These are phyloP conservation scores for Pammene fasciana DNA, from an alignment of 2,888 invertebrate species.

Conservation along the genomic window DNA sequence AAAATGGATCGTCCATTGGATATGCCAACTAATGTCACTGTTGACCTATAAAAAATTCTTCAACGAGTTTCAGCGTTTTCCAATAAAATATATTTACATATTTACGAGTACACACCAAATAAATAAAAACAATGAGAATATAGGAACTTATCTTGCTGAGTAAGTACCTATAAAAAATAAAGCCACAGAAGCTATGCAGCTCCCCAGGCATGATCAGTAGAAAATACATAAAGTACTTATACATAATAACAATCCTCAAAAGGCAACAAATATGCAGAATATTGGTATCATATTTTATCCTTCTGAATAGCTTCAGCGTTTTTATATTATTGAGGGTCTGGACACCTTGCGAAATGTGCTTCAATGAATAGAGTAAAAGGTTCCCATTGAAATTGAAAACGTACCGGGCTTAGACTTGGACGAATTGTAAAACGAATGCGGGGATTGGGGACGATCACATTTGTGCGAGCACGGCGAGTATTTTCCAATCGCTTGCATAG, in stretches of 20 bases:
- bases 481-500: neutral
- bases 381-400: conserved; percentile 33
- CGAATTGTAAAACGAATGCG: conserved; percentile 34
- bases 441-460: conserved; percentile 16
- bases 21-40: conserved; percentile 10
- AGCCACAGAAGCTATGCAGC: too few relatives aligned
- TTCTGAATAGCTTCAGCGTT: neutral
- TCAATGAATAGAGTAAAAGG: conserved; percentile 17
- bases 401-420: conserved; percentile 7
- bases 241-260: too few relatives aligned
- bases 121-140: too few relatives aligned
- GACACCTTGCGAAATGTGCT: conserved; percentile 1
- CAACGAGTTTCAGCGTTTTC: neutral
- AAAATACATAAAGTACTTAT: too few relatives aligned
- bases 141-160: too few relatives aligned
- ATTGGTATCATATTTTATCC: neutral
- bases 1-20: conserved; percentile 15
- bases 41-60: neutral
- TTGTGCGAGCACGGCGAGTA: neutral
- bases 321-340: neutral
- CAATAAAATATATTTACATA: too few relatives aligned
- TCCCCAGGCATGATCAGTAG: too few relatives aligned
- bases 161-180: too few relatives aligned
- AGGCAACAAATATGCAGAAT: neutral
- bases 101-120: too few relatives aligned